A percentile compares a stretch with the other conserved stretches of the same genome.
Evolutionary conservation across 2,113 vertebrate genomes (phyloP).

Genomic region (Phoenicopterus ruber): DNA sequence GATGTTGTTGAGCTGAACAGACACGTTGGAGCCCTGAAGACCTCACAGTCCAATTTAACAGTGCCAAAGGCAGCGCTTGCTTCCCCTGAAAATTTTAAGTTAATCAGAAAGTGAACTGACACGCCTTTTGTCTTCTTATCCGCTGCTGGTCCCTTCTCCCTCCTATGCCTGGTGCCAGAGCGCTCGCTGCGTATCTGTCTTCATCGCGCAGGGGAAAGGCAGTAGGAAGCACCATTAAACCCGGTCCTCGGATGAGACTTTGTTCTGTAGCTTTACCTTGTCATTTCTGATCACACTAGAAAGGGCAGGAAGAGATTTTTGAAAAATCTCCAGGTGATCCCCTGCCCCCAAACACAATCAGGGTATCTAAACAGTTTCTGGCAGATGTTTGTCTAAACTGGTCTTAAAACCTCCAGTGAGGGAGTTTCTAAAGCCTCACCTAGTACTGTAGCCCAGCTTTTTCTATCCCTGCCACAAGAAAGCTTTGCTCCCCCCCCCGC

Average conservation of each 20-base stretch:
- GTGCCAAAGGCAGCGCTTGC: not conserved
- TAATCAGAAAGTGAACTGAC: not conserved
- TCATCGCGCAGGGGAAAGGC: not conserved
- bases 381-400: not conserved
- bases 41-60: not conserved
- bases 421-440: not conserved
- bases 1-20: not conserved
- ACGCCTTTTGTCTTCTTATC: not conserved
- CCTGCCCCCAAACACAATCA: not conserved
- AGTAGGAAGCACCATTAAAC: not conserved
- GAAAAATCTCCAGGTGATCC: not conserved
- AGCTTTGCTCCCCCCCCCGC: not conserved
- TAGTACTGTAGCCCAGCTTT: not conserved
- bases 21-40: not conserved
- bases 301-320: not conserved
- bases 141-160: not conserved
- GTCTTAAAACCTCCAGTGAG: not conserved
- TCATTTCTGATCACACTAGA: not conserved
- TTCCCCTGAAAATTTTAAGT: not conserved
- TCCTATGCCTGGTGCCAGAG: not conserved
- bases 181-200: not conserved
- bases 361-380: not conserved
- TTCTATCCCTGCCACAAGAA: not conserved
- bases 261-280: not conserved
- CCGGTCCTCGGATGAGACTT: not conserved